Base-by-base conservation (phyloP, 2,888 invertebrate species). In the Plagodis dolabraria region DNA sequence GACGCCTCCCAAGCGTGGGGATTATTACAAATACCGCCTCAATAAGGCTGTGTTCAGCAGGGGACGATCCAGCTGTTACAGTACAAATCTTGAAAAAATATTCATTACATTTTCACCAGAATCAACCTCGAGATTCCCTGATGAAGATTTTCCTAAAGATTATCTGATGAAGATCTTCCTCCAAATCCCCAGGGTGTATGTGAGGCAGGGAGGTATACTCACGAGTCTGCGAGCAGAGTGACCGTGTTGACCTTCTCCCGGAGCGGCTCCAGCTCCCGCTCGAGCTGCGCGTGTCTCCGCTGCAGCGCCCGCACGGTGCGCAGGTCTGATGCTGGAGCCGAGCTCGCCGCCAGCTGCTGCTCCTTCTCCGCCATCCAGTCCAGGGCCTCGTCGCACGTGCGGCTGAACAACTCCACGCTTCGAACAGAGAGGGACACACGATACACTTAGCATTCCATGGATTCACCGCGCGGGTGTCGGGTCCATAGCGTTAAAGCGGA, bases 351-450 rank as follows among this genome's bases (percentile, higher is more conserved):
- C 59, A 99, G 85, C 82, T 98, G 98, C 63, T 96, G 95, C 93
- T 98, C 97, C 88, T 99, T 99, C 89, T 99, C 99, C 55, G 95
- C 93, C 97, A 99, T 99, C 99, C 99, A 99, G 80, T 98, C 98
- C 68, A 96, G 95, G 0, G 99, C 98, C 83, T 99, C 99, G 80
- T 98, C 98, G 85, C 99, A 99, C 0, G 98, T 98, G 55, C 98
- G 96, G 79, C 98, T 96, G 93, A 99, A 99, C 7, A 99, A 92
- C 82, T 99, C 99, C 72, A 99, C 98, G 78, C 97, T 97, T 76
- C 46, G n/a, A n/a, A n/a, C 1, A 22, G 22, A 22, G 22, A 22
- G 4, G 22, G 22, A 22, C 22, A n/a, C n/a, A n/a, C n/a, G n/a
- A n/a, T n/a, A n/a, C n/a, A n/a, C n/a, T n/a, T n/a, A n/a, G n/a